Evolutionary conservation across 2,113 vertebrate genomes (phyloP), one percentile per base, ranked within the genome.

Genomic region (Morone saxatilis): DNA sequence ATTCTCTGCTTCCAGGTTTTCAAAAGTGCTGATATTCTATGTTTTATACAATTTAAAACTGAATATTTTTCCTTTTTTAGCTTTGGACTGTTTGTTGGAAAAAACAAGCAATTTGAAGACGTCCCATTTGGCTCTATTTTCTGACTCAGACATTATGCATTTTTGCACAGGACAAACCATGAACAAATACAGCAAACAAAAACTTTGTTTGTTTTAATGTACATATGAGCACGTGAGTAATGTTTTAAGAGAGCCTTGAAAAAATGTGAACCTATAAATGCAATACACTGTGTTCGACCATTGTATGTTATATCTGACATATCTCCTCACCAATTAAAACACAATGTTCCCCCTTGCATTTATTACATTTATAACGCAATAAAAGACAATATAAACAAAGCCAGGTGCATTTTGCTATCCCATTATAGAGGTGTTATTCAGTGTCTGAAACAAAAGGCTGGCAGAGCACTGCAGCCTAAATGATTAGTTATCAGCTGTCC

Each of bases 401-500:
- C 38, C 22, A n/a, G 66, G 25, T 63, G 19, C 16, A 47, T 50
- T 78, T 31, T 8, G 50, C 65, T 76, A 25, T 47, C 41, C 40
- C 56, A 83, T 81, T 63, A 66, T 36, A 40, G 61, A 76, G 66
- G 76, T 82, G 48, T 77, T 68, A 40, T 19, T 66, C 48, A 65
- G 47, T 4, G 51, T 75, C 22, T 81, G 83, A 86, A 81, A 53
- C 47, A 84, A 72, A 72, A 56, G 65, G 53, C 60, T 62, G 66
- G 11, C 47, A 20, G 20, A 12, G 22, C 7, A 38, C 79, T 78
- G 72, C 74, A 69, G 78, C 73, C 69, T 48, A 17, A 76, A 74
- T 60, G 63, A 89, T 80, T 80, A 74, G 47, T 69, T 88, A 86
- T 88, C 85, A 82, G 71, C 84, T 73, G 70, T 50, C 57, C 62